phyloP scores from a whole-genome alignment of 2,113 vertebrate species.

The Piprites chloris region DNA sequence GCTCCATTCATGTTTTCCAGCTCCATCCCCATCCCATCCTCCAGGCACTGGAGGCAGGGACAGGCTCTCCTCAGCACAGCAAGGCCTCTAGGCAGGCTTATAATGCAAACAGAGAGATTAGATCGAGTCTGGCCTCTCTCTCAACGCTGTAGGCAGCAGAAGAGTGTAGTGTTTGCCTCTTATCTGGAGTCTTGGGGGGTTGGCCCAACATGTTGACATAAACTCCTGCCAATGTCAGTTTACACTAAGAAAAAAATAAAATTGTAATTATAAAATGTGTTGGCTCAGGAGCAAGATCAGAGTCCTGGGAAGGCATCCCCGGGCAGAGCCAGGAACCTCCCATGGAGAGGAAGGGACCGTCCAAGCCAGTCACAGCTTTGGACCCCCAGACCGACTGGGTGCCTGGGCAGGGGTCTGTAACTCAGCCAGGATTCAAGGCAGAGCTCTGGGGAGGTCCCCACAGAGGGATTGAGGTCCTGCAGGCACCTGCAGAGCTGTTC shows the following conservation, averaged over 20 bases:
- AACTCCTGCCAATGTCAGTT: conserved; percentile 58
- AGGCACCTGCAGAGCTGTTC: no score
- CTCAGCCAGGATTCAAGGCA: no score
- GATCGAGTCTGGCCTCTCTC: conserved; percentile 42
- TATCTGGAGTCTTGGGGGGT: conserved; percentile 54
- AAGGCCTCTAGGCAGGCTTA: conserved; percentile 39
- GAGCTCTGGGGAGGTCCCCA: no score
- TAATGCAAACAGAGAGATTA: conserved; percentile 58
- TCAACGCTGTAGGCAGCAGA: conserved; percentile 48
- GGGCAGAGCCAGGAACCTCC: neutral
- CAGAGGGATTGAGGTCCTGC: no score
- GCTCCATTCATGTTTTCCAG: neutral
- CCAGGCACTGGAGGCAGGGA: conserved; percentile 19
- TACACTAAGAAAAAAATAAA: neutral
- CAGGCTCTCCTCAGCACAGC: neutral
- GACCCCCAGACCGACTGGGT: fast-evolving
- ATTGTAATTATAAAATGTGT: conserved; percentile 24
- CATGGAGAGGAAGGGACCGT: neutral
- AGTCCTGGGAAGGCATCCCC: neutral
- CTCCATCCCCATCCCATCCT: fast-evolving
- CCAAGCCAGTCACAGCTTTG: neutral
- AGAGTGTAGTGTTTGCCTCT: conserved; percentile 54
- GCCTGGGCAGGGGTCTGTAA: neutral
- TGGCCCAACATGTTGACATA: conserved; percentile 51
- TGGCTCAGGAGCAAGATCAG: conserved; percentile 11